Percentiles rank a stretch among this genome's conserved stretches.
Evolutionary conservation across 2,797 vertebrate species (phyloP).

Genomic region (Sphaeramia orbicularis): DNA sequence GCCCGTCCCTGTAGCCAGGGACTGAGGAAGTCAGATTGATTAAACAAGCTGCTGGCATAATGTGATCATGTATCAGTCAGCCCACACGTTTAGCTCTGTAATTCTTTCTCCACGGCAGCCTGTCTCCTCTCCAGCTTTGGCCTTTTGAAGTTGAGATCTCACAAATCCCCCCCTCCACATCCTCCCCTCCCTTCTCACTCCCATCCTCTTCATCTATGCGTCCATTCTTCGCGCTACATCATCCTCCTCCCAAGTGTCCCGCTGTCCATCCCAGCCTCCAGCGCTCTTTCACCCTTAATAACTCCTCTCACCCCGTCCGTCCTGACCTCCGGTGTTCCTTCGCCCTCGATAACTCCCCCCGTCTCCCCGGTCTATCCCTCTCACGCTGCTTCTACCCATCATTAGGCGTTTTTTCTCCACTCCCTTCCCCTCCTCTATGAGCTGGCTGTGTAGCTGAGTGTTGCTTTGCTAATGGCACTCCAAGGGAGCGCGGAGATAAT

Average conservation of each 20-base stretch:
- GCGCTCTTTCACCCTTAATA: conserved; percentile 46
- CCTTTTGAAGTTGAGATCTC: conserved; percentile 71
- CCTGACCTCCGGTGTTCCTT: conserved; percentile 49
- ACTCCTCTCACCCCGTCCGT: conserved; percentile 21
- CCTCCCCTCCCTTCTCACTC: background rate
- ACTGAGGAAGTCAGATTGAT: conserved; percentile 59
- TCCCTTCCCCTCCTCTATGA: conserved; percentile 48
- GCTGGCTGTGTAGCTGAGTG: conserved; percentile 55
- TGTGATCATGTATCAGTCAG: conserved; percentile 68
- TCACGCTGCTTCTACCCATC: conserved; percentile 43
- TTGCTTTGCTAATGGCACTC: conserved; percentile 76
- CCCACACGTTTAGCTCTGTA: conserved; percentile 59
- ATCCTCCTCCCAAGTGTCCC: conserved; percentile 34
- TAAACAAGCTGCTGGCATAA: conserved; percentile 61
- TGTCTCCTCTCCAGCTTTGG: conserved; percentile 57
- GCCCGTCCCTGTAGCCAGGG: conserved; percentile 25
- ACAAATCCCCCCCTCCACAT: conserved; percentile 24
- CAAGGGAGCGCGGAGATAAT: conserved; percentile 71
- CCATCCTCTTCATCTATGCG: background rate
- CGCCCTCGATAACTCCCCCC: conserved; percentile 21
- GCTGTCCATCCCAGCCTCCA: conserved; percentile 30
- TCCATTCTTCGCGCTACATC: conserved; percentile 26
- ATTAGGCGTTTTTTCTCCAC: conserved; percentile 39
- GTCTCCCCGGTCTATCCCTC: conserved; percentile 3
- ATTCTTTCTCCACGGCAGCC: conserved; percentile 57